Evolutionary conservation across 2,113 vertebrate species (phyloP).

Genomic region (Scomber scombrus): DNA sequence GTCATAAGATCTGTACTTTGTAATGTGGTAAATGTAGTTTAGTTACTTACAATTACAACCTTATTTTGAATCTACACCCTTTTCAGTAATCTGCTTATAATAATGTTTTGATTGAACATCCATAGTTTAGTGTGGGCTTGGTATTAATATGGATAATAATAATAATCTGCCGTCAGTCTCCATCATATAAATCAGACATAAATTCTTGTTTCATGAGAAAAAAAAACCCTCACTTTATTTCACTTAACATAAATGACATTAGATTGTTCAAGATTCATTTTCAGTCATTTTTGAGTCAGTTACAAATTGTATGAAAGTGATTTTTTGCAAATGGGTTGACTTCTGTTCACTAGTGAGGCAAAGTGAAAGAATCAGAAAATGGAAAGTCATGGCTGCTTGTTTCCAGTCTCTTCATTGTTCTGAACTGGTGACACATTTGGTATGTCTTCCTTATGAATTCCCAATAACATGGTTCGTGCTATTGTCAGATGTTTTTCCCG

Average conservation of each 20-base stretch:
- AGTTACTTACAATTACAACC: neutral
- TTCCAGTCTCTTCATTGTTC: slow-evolving; percentile 14
- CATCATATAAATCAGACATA: neutral
- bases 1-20: neutral
- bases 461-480: slow-evolving; percentile 65
- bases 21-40: neutral
- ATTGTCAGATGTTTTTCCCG: slow-evolving; percentile 68
- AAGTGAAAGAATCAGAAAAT: neutral
- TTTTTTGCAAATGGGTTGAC: neutral
- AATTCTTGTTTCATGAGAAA: too few species aligned
- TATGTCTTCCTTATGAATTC: slow-evolving; percentile 63
- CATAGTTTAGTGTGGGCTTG: neutral
- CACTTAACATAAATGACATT: neutral
- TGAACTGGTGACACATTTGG: slow-evolving; percentile 53
- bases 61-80: slow-evolving; percentile 11
- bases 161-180: neutral
- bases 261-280: slow-evolving; percentile 1
- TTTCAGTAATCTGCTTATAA: slow-evolving; percentile 8
- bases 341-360: neutral
- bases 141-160: neutral
- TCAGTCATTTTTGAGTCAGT: neutral
- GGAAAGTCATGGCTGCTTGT: slow-evolving; percentile 1
- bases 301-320: neutral
- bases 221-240: neutral
- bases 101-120: slow-evolving; percentile 13